Conservation (phyloP, 2,113 vertebrate species). For the Muntiacus reevesi region DNA sequence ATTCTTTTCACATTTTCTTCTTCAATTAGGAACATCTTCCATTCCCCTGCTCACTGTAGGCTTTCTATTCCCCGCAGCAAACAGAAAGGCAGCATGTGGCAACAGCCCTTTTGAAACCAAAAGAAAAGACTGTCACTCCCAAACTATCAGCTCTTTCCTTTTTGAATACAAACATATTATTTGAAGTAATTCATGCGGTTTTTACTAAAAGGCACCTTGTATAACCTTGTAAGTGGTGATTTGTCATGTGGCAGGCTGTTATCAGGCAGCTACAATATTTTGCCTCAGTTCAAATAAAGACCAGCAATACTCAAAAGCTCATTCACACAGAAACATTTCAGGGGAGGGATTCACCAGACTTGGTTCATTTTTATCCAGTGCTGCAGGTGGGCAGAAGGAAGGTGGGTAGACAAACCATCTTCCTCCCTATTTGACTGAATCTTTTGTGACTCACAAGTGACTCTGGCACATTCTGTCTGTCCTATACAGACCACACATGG, state of each 20-base stretch:
- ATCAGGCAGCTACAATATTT: slow-evolving; percentile 68
- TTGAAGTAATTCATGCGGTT: slow-evolving; percentile 69
- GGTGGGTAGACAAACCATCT: not conserved
- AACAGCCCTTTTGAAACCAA: slow-evolving; percentile 60
- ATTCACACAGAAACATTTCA: slow-evolving; percentile 49
- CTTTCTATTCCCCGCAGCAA: slow-evolving; percentile 11
- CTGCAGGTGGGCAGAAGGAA: not conserved
- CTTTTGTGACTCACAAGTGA: not conserved
- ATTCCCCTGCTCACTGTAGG: slow-evolving; percentile 23
- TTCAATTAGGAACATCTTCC: slow-evolving; percentile 34
- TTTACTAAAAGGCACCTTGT: slow-evolving; percentile 67
- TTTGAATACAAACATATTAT: slow-evolving; percentile 69
- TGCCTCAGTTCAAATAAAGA: slow-evolving; percentile 39
- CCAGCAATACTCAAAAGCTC: slow-evolving; percentile 38
- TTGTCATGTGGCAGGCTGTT: slow-evolving; percentile 67
- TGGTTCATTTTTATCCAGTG: not conserved
- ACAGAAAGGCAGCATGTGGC: slow-evolving; percentile 10
- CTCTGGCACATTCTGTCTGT: not conserved
- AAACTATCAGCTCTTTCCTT: slow-evolving; percentile 61
- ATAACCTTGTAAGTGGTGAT: slow-evolving; percentile 62
- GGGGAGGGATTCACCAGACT: not conserved
- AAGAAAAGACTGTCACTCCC: slow-evolving; percentile 64
- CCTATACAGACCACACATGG: not conserved
- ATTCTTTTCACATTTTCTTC: not conserved
- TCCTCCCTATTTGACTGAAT: not conserved